These are phyloP conservation scores for Poeciliopsis turrubarensis DNA, from an alignment of 2,113 vertebrate genomes.

Conservation along the genomic window DNA sequence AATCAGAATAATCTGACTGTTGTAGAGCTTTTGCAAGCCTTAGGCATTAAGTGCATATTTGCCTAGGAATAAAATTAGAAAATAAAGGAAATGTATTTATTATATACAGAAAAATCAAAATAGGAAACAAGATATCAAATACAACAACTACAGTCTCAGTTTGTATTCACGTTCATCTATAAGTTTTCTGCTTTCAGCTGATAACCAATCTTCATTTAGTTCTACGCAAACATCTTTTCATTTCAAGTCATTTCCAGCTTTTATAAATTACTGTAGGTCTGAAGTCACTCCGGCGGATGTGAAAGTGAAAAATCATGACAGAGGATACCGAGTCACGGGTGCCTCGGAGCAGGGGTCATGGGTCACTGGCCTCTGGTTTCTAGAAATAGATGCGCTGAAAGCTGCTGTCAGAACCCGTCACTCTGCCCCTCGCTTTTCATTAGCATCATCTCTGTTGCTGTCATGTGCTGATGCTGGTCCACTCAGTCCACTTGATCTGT, in stretches of 20 bases:
- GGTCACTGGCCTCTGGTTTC: slow-evolving; percentile 27
- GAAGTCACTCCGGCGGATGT: slow-evolving; percentile 12
- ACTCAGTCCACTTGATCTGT: slow-evolving; percentile 53
- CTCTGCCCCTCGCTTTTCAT: slow-evolving; percentile 23
- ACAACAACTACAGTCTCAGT: neutral
- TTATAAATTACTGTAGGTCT: slow-evolving; percentile 9
- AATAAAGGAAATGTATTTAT: slow-evolving; percentile 52
- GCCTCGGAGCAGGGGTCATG: slow-evolving; percentile 6
- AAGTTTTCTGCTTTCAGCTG: neutral
- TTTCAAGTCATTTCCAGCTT: slow-evolving; percentile 42
- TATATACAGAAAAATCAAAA: slow-evolving; percentile 41
- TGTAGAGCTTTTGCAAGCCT: neutral
- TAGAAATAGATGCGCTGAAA: slow-evolving; percentile 49
- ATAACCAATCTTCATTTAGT: slow-evolving; percentile 5
- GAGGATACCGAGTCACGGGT: neutral
- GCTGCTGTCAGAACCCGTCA: slow-evolving; percentile 40
- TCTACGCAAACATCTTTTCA: slow-evolving; percentile 15
- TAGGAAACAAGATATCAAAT: slow-evolving; percentile 22
- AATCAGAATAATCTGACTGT: neutral
- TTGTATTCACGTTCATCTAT: slow-evolving; percentile 26
- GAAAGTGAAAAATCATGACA: neutral
- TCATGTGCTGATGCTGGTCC: slow-evolving; percentile 12
- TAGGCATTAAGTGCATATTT: neutral
- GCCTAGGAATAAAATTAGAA: neutral
- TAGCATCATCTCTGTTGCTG: slow-evolving; percentile 3